These are phyloP conservation scores for Pyrgus malvae DNA, from an alignment of 2,888 invertebrate species.

Conservation along the genomic window DNA sequence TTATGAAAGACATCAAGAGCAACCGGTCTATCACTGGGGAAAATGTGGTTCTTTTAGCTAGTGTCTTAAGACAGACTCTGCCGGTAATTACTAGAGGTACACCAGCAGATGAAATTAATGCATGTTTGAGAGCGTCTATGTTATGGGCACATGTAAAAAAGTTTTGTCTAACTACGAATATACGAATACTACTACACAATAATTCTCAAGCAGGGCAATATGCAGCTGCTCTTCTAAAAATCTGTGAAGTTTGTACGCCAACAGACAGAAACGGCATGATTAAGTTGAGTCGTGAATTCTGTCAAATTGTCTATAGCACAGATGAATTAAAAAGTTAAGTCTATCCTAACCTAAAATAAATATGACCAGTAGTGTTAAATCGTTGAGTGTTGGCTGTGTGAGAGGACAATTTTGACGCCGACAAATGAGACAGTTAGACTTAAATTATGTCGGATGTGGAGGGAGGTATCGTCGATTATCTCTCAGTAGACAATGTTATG, in stretches of 20 bases:
- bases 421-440: neutral
- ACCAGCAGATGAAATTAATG: neutral
- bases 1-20: neutral
- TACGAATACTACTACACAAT: neutral
- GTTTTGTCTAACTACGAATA: neutral
- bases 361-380: neutral
- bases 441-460: neutral
- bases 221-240: neutral
- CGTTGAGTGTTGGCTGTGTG: neutral
- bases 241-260: neutral
- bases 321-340: neutral
- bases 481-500: neutral
- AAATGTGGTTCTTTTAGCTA: neutral
- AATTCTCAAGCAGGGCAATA: neutral
- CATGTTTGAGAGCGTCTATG: neutral
- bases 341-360: neutral
- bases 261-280: neutral
- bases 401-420: neutral
- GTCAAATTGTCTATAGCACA: neutral
- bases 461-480: neutral
- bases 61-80: neutral
- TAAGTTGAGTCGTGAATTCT: neutral
- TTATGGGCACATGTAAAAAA: neutral
- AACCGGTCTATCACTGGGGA: neutral
- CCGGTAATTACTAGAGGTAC: neutral